Percentiles rank a stretch among this genome's conserved stretches.
Conservation (phyloP, 2,113 vertebrate genomes). For the Ahaetulla prasina region DNA sequence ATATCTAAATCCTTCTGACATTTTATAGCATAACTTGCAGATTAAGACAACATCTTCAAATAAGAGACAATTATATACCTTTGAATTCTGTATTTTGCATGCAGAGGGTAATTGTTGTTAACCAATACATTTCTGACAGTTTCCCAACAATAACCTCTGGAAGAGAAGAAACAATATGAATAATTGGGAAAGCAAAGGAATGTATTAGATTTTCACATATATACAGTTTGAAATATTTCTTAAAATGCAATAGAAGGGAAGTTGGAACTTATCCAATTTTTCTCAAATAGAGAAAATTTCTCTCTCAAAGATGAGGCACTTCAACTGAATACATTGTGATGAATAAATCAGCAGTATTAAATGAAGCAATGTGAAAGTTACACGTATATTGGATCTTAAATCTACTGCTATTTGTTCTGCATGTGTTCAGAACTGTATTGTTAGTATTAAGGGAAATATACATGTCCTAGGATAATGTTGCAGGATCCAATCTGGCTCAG, state of each 20-base stretch:
- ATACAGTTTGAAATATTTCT: background rate
- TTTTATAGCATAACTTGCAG: conserved; percentile 20
- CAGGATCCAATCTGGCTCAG: background rate
- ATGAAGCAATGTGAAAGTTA: background rate
- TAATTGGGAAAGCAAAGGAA: background rate
- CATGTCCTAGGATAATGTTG: background rate
- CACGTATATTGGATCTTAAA: background rate
- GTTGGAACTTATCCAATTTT: conserved; percentile 1
- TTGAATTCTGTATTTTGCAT: conserved; percentile 6
- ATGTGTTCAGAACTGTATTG: background rate
- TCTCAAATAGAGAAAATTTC: background rate
- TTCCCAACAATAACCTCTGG: background rate
- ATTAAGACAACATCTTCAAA: conserved; percentile 7
- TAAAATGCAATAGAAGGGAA: background rate
- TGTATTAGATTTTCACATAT: background rate
- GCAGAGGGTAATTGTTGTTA: background rate
- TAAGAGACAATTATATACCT: background rate
- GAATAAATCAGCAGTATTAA: background rate
- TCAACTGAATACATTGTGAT: background rate
- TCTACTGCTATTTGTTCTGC: background rate
- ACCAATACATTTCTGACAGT: background rate
- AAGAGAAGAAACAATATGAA: background rate
- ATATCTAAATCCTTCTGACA: conserved; percentile 23
- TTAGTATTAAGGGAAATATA: background rate
- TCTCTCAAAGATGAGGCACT: too few relatives aligned